Evolutionary conservation across 2,113 vertebrate species (phyloP).

Genomic region (Coturnix japonica): DNA sequence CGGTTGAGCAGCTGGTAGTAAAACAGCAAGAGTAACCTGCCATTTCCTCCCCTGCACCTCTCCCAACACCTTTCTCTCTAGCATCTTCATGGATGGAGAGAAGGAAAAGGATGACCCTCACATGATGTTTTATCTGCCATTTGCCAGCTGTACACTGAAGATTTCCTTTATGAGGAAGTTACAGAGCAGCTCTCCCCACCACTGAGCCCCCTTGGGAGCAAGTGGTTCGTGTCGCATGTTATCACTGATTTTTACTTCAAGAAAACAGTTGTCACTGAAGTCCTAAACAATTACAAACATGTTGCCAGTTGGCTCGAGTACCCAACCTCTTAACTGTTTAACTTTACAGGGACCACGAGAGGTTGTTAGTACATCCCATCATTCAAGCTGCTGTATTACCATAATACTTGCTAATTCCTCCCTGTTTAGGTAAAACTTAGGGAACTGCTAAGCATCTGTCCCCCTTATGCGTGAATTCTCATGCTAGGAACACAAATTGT

Average conservation of each 20-base stretch:
- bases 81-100: neutral
- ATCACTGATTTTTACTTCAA: neutral
- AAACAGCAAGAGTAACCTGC: neutral
- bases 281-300: neutral
- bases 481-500: neutral
- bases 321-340: neutral
- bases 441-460: neutral
- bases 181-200: neutral
- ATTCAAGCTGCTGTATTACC: neutral
- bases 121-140: rapidly evolving
- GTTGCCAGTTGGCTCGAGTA: neutral
- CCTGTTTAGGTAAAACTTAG: neutral
- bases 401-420: neutral
- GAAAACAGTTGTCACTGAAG: neutral
- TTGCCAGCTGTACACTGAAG: neutral
- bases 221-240: neutral
- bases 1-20: neutral
- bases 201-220: neutral
- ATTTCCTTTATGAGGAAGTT: neutral
- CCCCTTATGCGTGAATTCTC: neutral
- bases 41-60: neutral
- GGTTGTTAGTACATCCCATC: neutral
- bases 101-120: too few relatives aligned
- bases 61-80: neutral
- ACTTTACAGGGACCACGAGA: neutral